Percentiles rank a stretch among this genome's conserved stretches.
These are phyloP conservation scores for Muscicapa comitata DNA, from an alignment of 2,797 vertebrate species.

Conservation along the genomic window DNA sequence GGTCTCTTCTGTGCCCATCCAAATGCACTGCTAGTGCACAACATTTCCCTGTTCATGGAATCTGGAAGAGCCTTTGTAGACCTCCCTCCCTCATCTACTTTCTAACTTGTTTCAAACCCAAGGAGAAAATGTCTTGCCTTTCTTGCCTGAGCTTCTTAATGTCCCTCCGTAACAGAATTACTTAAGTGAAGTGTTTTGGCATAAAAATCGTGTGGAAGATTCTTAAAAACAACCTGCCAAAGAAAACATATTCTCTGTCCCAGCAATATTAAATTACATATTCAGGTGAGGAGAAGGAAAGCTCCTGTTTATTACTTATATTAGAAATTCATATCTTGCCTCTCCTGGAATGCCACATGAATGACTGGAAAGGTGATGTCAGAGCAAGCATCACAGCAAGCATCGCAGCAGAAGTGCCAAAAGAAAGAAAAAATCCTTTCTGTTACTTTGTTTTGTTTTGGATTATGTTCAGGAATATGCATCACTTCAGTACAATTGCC, in stretches of 20 bases:
- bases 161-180: neutral
- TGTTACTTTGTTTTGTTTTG: neutral
- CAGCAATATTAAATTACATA: neutral
- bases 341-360: neutral
- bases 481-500: neutral
- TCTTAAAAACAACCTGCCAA: neutral
- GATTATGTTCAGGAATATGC: neutral
- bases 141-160: neutral
- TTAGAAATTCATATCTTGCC: neutral
- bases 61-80: neutral
- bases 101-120: neutral
- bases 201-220: neutral
- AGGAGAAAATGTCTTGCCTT: neutral
- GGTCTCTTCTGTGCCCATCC: neutral
- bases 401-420: neutral
- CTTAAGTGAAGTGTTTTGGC: neutral
- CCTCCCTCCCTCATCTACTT: neutral
- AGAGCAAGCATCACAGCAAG: neutral
- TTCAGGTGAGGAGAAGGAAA: neutral
- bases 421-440: neutral
- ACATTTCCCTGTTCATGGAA: neutral
- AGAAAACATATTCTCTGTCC: neutral
- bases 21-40: neutral
- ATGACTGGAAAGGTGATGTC: neutral
- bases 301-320: neutral